These are phyloP conservation scores for Botia almorhae DNA, from an alignment of 2,797 vertebrate species.

Conservation along the genomic window DNA sequence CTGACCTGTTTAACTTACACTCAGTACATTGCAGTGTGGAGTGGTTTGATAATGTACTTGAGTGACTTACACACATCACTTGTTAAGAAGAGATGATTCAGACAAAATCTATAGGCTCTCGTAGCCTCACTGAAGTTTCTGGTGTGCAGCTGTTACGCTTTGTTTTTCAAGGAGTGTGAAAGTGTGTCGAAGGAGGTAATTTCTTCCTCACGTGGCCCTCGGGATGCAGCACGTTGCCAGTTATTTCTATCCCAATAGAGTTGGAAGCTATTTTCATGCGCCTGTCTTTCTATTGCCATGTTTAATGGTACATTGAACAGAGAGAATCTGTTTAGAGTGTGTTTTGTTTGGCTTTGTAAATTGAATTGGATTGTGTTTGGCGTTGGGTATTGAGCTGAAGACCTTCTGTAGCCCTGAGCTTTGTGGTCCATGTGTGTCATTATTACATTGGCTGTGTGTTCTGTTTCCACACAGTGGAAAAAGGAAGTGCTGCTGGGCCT, in stretches of 20 bases:
- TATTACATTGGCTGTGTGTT: constrained; percentile 34
- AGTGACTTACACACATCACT: not conserved
- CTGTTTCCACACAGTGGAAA: constrained; percentile 9
- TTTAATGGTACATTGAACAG: constrained; percentile 41
- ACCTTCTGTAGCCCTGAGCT: constrained; percentile 25
- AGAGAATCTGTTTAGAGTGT: constrained; percentile 48
- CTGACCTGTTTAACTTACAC: not conserved
- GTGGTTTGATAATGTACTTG: not conserved
- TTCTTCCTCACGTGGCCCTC: constrained; percentile 46
- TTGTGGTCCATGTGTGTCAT: constrained; percentile 15
- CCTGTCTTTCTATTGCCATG: constrained; percentile 23
- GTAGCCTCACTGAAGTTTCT: not conserved
- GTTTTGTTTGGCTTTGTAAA: constrained; percentile 47
- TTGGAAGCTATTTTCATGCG: not conserved
- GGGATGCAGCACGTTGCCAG: constrained; percentile 3
- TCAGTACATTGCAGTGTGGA: not conserved
- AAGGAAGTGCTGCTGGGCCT: constrained; percentile 15
- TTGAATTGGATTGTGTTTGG: constrained; percentile 40
- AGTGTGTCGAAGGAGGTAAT: not conserved
- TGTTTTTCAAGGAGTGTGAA: constrained; percentile 5
- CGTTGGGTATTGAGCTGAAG: constrained; percentile 30
- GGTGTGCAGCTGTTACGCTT: not conserved
- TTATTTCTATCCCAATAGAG: constrained; percentile 6
- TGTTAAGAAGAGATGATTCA: not conserved
- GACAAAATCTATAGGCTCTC: not conserved